Base-by-base conservation (phyloP, 2,888 invertebrate genomes). In the Allacma fusca region DNA sequence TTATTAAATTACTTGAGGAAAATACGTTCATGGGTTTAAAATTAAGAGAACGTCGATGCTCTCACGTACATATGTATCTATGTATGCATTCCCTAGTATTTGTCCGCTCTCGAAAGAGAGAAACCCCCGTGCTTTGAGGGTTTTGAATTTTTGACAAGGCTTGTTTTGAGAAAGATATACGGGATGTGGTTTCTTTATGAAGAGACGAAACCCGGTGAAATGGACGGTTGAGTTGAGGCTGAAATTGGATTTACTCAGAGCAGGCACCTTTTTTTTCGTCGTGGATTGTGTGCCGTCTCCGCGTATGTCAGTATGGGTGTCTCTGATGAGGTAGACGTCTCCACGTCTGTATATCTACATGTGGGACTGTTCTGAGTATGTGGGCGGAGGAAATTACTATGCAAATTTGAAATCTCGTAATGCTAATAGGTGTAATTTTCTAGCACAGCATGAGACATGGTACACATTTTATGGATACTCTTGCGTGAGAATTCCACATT, bases 361-460 rank as follows among this genome's bases (percentile, higher is more conserved):
- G 50, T 34, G 34, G 9, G 9, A 34, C n/a, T n/a, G n/a, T n/a
- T 34, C 5, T 34, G 34, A 7, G 34, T 34, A 34, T 34, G 34
- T 50, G 50, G 50, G 50, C 50, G n/a, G 50, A 50, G 50, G 50
- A 50, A 50, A 50, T 50, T 50, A 50, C 50, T 50, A 50, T 50
- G 50, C 50, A 50, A 50, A 50, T 50, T 50, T 50, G 50, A 50
- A 50, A 50, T 50, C 50, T 50, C n/a, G 50, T 50, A 50, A 50
- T 50, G 50, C 50, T 50, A 50, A 50, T 50, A 50, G 50, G 50
- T 50, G n/a, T n/a, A 50, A 50, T 50, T 50, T 50, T n/a, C 19
- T 50, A 19, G 50, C 50, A 19, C 50, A 50, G 50, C 50, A n/a
- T 50, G 50, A 16, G 50, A 50, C 50, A 50, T 50, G 50, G 34